These are phyloP conservation scores for Rhynchonycteris naso DNA, from an alignment of 2,797 vertebrate genomes.

Conservation along the genomic window DNA sequence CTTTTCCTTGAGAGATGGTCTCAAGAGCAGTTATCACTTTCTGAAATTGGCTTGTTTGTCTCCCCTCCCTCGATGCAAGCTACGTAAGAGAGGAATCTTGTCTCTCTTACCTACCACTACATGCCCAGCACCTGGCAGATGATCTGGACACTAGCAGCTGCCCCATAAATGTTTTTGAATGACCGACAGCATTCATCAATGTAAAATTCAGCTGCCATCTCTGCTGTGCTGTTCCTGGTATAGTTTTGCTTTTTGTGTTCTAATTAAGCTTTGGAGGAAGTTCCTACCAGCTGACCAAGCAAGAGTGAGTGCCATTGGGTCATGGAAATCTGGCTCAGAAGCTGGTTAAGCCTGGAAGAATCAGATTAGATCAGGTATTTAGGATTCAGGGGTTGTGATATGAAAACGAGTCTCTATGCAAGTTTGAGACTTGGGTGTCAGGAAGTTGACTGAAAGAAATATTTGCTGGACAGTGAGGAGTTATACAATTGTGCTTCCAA, in stretches of 20 bases:
- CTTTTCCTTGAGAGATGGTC: neutral
- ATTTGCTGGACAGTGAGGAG: neutral
- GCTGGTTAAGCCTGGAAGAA: no score
- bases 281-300: neutral
- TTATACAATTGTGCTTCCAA: neutral
- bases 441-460: conserved; percentile 18
- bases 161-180: neutral
- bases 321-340: neutral
- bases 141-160: neutral
- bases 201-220: neutral
- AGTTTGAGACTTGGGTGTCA: neutral
- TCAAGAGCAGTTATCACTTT: neutral
- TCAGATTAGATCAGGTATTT: neutral
- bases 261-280: conserved; percentile 10
- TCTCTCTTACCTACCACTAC: neutral
- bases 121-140: neutral
- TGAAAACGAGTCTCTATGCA: neutral
- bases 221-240: neutral
- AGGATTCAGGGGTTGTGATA: neutral
- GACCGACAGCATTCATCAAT: neutral
- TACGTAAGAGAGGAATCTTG: neutral
- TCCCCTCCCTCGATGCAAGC: neutral
- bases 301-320: neutral
- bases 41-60: neutral
- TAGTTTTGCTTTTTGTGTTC: neutral